Evolutionary conservation across 1,140 invertebrate genomes (phyloP).

Genomic region (Trypoxylus dichotomus): DNA sequence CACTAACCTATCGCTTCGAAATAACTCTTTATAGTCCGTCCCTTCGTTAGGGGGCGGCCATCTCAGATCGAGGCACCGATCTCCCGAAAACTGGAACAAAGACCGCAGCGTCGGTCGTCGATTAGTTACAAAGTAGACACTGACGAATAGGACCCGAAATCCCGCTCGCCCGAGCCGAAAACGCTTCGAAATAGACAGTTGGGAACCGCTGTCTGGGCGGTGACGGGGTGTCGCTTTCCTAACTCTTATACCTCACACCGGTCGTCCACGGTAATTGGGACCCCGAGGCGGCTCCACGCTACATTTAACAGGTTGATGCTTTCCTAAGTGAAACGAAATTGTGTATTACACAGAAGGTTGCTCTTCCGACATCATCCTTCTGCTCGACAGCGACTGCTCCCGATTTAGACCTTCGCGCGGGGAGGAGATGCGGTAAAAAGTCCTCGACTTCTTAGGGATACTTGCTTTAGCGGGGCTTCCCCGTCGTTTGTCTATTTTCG

Average conservation of each 20-base stretch:
- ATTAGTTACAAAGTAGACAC: not conserved
- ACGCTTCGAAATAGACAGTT: not conserved
- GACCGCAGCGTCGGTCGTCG: not conserved
- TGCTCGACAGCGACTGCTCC: not conserved
- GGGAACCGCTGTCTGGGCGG: not conserved
- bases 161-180: not conserved
- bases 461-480: too few relatives aligned
- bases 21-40: too few relatives aligned
- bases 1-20: too few relatives aligned
- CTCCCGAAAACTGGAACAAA: not conserved
- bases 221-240: not conserved
- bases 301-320: conserved; percentile 42
- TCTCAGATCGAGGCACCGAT: not conserved
- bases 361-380: not conserved
- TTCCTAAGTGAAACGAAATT: conserved; percentile 42
- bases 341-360: conserved; percentile 37
- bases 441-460: too few relatives aligned
- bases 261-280: not conserved
- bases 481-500: too few relatives aligned
- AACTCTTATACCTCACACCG: not conserved
- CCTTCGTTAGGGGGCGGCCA: not conserved
- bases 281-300: conserved; percentile 31
- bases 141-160: not conserved
- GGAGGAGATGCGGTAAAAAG: too few relatives aligned
- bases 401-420: not conserved